These are phyloP conservation scores for Actenoides hombroni DNA, from an alignment of 2,113 vertebrate species.

Conservation along the genomic window DNA sequence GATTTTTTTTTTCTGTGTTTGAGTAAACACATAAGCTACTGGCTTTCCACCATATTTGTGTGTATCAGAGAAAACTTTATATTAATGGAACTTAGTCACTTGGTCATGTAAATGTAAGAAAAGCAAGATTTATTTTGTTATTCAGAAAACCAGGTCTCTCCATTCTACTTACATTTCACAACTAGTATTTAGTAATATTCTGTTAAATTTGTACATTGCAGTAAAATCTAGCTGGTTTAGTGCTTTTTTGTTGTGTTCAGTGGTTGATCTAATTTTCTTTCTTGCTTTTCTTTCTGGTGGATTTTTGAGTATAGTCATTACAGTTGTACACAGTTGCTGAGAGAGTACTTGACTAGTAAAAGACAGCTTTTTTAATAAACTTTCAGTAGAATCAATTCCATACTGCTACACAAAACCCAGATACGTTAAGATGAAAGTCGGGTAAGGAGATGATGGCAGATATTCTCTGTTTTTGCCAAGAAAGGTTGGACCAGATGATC, in stretches of 20 bases:
- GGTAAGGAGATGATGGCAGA: background rate
- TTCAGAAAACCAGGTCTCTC: background rate
- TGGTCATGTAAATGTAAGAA: background rate
- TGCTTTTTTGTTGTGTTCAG: background rate
- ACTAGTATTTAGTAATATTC: background rate
- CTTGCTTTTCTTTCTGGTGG: background rate
- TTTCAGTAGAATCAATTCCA: background rate
- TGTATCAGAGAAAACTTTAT: background rate
- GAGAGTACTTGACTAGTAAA: background rate
- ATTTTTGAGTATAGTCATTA: background rate
- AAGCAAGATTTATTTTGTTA: background rate
- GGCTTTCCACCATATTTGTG: background rate
- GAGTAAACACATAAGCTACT: background rate
- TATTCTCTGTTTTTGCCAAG: background rate
- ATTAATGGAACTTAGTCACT: background rate
- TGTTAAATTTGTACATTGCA: background rate
- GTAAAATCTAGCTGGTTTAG: background rate
- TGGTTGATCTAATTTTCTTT: background rate
- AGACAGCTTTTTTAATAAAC: background rate
- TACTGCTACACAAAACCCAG: background rate
- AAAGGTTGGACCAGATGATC: background rate
- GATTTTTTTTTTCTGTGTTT: background rate
- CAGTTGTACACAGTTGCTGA: rapidly evolving
- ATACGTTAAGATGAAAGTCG: background rate
- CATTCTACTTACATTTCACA: background rate